Conservation (phyloP, 2,888 invertebrate species). For the Itoplectis maculator region DNA sequence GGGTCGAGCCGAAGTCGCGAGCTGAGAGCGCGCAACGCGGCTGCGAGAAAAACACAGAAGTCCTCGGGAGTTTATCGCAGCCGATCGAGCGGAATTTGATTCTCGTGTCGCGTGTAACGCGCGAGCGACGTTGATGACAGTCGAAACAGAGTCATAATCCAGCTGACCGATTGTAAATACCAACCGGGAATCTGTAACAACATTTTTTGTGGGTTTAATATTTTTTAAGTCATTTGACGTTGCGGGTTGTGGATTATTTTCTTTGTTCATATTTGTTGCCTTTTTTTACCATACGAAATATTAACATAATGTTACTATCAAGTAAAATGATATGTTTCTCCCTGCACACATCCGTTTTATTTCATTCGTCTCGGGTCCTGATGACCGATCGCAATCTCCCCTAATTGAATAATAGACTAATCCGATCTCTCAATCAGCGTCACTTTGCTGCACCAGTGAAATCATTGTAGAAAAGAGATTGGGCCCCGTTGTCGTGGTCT, state of each 20-base stretch:
- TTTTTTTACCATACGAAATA: too few species aligned
- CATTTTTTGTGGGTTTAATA: too few species aligned
- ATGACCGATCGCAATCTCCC: slow-evolving; percentile 37
- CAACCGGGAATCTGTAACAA: too few species aligned
- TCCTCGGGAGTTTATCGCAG: not conserved
- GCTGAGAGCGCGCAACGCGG: too few species aligned
- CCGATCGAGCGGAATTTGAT: slow-evolving; percentile 1
- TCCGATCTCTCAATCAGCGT: slow-evolving; percentile 53
- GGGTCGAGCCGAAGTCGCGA: slow-evolving; percentile 36
- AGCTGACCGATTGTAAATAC: slow-evolving; percentile 4
- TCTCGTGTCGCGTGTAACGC: not conserved
- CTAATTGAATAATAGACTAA: slow-evolving; percentile 46
- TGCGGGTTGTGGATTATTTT: too few species aligned
- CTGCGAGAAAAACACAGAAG: not conserved
- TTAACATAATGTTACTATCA: too few species aligned
- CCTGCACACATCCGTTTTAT: not conserved
- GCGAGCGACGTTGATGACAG: not conserved
- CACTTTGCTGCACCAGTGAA: slow-evolving; percentile 32
- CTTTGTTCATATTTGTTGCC: too few species aligned
- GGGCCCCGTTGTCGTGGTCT: slow-evolving; percentile 5
- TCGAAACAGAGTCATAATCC: not conserved
- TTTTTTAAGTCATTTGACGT: too few species aligned
- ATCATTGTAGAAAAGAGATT: slow-evolving; percentile 42
- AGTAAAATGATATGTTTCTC: too few species aligned
- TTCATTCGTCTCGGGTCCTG: slow-evolving; percentile 17